These are phyloP conservation scores for Craseonycteris thonglongyai DNA, from an alignment of 2,113 vertebrate genomes.

Conservation along the genomic window DNA sequence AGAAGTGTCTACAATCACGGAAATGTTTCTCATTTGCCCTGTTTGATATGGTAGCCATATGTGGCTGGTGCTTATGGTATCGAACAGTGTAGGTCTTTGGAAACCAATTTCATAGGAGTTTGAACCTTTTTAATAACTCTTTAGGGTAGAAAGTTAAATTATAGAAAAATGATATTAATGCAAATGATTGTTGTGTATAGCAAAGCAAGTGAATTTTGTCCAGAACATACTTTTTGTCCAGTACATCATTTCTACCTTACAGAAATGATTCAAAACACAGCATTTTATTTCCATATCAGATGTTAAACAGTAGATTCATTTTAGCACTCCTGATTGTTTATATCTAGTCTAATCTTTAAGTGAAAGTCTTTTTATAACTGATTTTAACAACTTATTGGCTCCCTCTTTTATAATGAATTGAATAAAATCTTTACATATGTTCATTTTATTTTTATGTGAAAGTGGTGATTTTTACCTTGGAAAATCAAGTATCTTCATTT, in stretches of 20 bases:
- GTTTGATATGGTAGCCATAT: fast-evolving
- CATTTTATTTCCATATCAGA: neutral
- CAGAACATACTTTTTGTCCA: neutral
- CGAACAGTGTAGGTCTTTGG: neutral
- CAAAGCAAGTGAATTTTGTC: neutral
- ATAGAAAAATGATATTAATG: neutral
- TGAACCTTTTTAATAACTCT: neutral
- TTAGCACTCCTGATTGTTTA: neutral
- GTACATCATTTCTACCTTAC: neutral
- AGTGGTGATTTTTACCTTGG: neutral
- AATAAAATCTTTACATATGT: neutral
- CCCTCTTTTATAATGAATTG: neutral
- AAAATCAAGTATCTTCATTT: neutral
- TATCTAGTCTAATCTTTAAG: neutral
- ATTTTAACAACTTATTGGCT: neutral
- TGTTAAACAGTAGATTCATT: neutral
- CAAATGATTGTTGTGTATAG: neutral
- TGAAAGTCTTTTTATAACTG: neutral
- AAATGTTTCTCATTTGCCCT: neutral
- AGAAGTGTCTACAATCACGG: neutral
- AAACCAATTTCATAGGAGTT: neutral
- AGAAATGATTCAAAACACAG: neutral
- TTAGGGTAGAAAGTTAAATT: neutral
- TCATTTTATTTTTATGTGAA: neutral
- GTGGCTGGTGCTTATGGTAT: neutral